Evolutionary conservation across 64 coral and sea anemone genomes (phyloP), one percentile per base, ranked within the genome.

Genomic region (Exaiptasia diaphana): DNA sequence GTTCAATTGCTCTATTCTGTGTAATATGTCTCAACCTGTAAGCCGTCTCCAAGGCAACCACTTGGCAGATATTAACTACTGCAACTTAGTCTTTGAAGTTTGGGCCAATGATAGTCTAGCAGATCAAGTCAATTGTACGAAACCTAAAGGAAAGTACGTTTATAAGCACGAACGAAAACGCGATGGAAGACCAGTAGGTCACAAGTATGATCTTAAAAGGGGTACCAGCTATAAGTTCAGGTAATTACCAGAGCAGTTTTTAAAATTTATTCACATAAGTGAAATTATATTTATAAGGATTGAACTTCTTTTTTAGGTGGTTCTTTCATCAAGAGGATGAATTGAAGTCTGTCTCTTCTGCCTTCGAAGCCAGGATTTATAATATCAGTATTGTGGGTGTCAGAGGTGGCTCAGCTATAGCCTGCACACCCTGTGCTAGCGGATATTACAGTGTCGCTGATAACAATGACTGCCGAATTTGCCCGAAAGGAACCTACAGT

Each of bases 111-210:
- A 29, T 13, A 54, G 62, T 0, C 4, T 84, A 2, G 15, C 23
- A 8, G 91, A 93, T 1, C 35, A 77, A 41, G 7, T 93, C 18
- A 93, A 93, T 73, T 93, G 91, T n/a, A 88, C 91, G 14, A 57
- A 7, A 5, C 91, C 91, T 1, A 93, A 73, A 36, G 79, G 62
- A 13, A 25, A 22, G 5, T 89, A 79, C 56, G 0, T 38, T 0
- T 93, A 84, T 32, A 48, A 73, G 17, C 85, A 93, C 28, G 50
- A 93, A 28, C 80, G 43, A 27, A 83, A 64, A 14, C 78, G 91
- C 34, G 91, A 93, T 73, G 91, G 91, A 5, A 36, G 26, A 24
- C 22, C 59, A 33, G 9, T 84, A 2, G 59, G 5, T 8, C 91
- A 93, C 63, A 70, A 50, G 8, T 15, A 83, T 27, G 33, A 31